Evolutionary conservation across 2,797 vertebrate genomes (phyloP).

Genomic region (Perodicticus potto): DNA sequence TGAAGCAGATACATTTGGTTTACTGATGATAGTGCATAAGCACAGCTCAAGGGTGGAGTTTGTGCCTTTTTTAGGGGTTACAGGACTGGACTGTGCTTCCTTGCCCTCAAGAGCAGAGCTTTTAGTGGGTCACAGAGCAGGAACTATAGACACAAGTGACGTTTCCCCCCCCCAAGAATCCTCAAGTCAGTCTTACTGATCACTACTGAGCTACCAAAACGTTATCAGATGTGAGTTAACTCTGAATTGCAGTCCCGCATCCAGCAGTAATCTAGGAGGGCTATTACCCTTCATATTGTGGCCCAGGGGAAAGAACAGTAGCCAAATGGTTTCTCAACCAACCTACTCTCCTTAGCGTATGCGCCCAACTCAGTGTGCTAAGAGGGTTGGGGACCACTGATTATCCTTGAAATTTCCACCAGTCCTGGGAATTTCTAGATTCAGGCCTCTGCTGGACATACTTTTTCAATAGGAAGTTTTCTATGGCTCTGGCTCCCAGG

Average conservation of each 20-base stretch:
- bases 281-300: background rate
- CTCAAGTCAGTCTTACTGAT: slow-evolving; percentile 11
- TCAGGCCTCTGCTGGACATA: background rate
- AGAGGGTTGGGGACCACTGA: background rate
- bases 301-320: background rate
- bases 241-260: background rate
- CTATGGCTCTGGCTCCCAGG: background rate
- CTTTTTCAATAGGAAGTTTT: background rate
- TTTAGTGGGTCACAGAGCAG: background rate
- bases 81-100: slow-evolving; percentile 30
- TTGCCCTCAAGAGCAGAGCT: background rate
- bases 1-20: slow-evolving; percentile 48
- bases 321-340: background rate
- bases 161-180: background rate
- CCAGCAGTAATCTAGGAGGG: background rate
- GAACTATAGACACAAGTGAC: background rate
- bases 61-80: background rate
- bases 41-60: background rate
- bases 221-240: slow-evolving; percentile 12
- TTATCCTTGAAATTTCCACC: background rate
- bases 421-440: background rate
- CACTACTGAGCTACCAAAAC: background rate
- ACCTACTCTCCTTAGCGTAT: background rate
- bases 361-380: background rate
- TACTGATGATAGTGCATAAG: background rate